Evolutionary conservation across 2,888 invertebrate species (phyloP), one percentile per base, ranked within the genome.

Genomic region (Cryptus viduatorius): DNA sequence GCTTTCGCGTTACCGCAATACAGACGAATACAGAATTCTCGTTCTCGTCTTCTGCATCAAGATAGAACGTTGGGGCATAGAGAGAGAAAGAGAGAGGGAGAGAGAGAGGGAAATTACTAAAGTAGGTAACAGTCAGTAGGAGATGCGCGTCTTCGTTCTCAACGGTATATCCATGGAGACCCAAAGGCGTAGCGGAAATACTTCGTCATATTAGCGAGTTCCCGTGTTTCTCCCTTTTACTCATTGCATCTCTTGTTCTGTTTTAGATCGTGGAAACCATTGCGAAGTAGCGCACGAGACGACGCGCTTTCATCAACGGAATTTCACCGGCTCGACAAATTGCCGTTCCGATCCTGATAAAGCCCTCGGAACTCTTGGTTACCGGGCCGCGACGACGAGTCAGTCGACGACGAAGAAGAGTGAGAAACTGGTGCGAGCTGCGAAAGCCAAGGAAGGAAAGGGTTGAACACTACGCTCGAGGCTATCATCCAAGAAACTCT

Each of bases 241-340:
- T 61, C 44, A 14, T 24, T 42, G 19, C 24, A 8, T 64, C 46
- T 16, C 31, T 31, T 64, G 64, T 56, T 61, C 73, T 31, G 31
- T 75, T 75, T 56, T 46, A 24, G 72, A 71, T 79, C 73, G 73
- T 69, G 84, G 81, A 71, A 75, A 82, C 82, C 68, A 4, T 19
- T 56, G 64, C 56, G 64, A 81, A 81, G 73, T 82, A n/a, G 37
- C 24, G 24, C 8, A 37, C 59, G 53, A 82, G 78, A 72, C 78
- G 77, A 75, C 37, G 78, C 48, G 83, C 83, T 86, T 86, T 90
- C 91, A 90, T 91, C 90, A 89, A 88, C 87, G 46, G 24, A 90
- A 90, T 89, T 90, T 90, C 84, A 78, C 31, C 65, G 82, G 83
- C 87, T 88, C 90, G 90, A 89, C 90, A 89, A 92, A 92, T 92